Evolutionary conservation across 2,797 vertebrate species (phyloP).

Genomic region (Lophotriccus pileatus): DNA sequence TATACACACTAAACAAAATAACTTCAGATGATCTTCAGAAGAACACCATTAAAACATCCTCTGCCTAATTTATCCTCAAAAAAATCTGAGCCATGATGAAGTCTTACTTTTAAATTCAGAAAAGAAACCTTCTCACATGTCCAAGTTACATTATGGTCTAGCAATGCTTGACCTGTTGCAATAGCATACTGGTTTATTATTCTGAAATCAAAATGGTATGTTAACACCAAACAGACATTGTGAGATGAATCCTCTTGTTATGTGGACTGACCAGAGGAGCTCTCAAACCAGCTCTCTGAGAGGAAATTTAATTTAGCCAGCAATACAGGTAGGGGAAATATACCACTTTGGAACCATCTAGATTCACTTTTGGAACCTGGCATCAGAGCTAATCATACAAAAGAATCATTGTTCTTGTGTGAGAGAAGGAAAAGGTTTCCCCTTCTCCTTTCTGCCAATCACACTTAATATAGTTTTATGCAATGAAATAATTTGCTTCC

Average conservation of each 20-base stretch:
- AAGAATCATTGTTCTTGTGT: not conserved
- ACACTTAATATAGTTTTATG: not conserved
- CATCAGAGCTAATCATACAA: not conserved
- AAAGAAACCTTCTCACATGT: not conserved
- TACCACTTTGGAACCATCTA: not conserved
- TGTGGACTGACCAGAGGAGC: not conserved
- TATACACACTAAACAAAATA: not conserved
- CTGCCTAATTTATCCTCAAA: not conserved
- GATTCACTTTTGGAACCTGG: conserved; percentile 2
- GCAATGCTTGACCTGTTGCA: not conserved
- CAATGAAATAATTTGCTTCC: conserved; percentile 15
- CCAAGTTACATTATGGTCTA: not conserved
- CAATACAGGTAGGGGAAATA: not conserved
- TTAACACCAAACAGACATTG: not conserved
- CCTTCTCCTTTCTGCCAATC: not conserved
- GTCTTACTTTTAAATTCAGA: not conserved
- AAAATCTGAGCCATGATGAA: not conserved
- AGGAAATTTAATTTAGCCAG: not conserved
- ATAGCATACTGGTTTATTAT: not conserved
- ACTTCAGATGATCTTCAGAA: not conserved
- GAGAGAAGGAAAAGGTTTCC: not conserved
- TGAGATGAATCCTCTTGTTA: not conserved
- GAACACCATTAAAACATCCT: not conserved
- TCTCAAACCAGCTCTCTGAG: not conserved
- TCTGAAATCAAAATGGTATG: not conserved